Conservation (phyloP, 2,888 invertebrate genomes). For the Rhagium mordax region DNA sequence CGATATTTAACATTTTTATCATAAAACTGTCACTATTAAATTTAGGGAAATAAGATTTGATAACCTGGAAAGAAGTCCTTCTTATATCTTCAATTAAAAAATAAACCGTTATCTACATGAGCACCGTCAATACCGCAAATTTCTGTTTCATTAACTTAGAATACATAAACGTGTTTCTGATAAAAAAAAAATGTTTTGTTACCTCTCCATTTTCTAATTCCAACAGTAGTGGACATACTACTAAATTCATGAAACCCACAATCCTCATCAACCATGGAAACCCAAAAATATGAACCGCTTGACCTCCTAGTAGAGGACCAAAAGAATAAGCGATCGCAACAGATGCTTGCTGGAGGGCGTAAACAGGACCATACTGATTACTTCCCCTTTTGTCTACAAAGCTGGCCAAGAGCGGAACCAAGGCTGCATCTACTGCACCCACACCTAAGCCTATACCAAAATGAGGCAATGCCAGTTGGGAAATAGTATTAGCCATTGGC, state of each 20-base stretch:
- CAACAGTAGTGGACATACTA: slow-evolving; percentile 79
- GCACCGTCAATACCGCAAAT: too few species aligned
- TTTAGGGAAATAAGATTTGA: too few species aligned
- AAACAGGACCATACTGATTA: slow-evolving; percentile 84
- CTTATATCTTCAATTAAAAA: too few species aligned
- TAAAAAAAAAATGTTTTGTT: too few species aligned
- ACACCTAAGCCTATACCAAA: slow-evolving; percentile 84
- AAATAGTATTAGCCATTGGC: slow-evolving; percentile 65
- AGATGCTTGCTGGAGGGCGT: slow-evolving; percentile 87
- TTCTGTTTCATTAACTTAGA: too few species aligned
- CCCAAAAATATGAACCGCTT: slow-evolving; percentile 79
- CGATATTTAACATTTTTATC: too few species aligned
- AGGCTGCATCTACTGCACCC: slow-evolving; percentile 83
- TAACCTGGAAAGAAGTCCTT: too few species aligned
- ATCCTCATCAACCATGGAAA: slow-evolving; percentile 83
- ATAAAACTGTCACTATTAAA: too few species aligned
- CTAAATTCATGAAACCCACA: slow-evolving; percentile 79
- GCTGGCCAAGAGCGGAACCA: slow-evolving; percentile 84
- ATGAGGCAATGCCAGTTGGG: slow-evolving; percentile 81
- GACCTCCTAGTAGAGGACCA: slow-evolving; percentile 84
- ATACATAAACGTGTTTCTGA: too few species aligned
- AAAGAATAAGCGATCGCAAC: slow-evolving; percentile 87
- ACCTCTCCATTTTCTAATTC: slow-evolving; percentile 65
- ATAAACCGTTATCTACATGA: too few species aligned
- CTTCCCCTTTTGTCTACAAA: slow-evolving; percentile 77